phyloP scores from a whole-genome alignment of 1,140 invertebrate genomes.

The Nasonia longicornis region DNA sequence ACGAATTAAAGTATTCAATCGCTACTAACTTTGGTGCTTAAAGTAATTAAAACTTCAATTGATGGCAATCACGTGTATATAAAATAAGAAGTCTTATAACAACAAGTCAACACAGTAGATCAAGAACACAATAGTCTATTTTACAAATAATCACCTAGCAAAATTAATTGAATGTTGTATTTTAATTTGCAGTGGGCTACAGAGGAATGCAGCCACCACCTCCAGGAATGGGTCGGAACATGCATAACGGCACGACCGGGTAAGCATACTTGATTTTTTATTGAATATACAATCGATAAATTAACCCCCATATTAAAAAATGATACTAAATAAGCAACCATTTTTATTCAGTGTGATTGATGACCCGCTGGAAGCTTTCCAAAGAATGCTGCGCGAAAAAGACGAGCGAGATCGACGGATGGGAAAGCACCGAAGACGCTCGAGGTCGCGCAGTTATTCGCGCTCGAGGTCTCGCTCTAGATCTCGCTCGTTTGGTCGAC shows the following conservation, averaged over 20 bases:
- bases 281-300: slow-evolving; percentile 28
- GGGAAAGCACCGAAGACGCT: slow-evolving; percentile 73
- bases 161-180: background rate
- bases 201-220: slow-evolving; percentile 65
- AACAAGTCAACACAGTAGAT: background rate
- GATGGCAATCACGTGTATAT: background rate
- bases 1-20: background rate
- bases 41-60: background rate
- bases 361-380: slow-evolving; percentile 87
- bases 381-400: slow-evolving; percentile 86
- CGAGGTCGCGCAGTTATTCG: slow-evolving; percentile 66
- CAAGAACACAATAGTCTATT: background rate
- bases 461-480: slow-evolving; percentile 70
- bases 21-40: too few species aligned
- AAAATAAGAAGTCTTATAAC: slow-evolving; percentile 18
- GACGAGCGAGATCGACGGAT: slow-evolving; percentile 78
- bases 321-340: background rate
- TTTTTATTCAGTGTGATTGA: slow-evolving; percentile 74
- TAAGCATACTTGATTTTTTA: slow-evolving; percentile 47
- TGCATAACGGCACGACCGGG: slow-evolving; percentile 67
- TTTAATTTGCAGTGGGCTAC: slow-evolving; percentile 57
- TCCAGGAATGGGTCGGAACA: slow-evolving; percentile 62
- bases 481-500: slow-evolving; percentile 62
- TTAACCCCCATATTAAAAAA: slow-evolving; percentile 5
- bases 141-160: background rate